Base-by-base conservation (phyloP, 2,888 invertebrate species). In the Kuschelorhynchus macadamiae region DNA sequence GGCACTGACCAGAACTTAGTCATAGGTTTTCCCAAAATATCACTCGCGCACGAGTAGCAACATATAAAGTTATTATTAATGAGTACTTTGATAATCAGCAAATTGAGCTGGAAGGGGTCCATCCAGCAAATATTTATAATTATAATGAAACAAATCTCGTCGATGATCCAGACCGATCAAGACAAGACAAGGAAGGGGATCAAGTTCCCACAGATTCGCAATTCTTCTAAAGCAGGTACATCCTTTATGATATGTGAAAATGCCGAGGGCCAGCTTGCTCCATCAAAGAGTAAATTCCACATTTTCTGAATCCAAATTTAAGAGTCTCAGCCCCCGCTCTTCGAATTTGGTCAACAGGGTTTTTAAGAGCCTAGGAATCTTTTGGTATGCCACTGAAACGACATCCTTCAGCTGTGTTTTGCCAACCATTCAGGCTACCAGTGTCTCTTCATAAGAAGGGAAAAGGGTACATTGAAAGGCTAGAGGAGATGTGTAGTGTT, bases 201-300 rank as follows among this genome's bases (percentile, higher is more conserved):
- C 16, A 69, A 79, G 61, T 76, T 80, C 56, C 73, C 76, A 11
- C 74, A 79, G 20, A 75, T 77, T 25, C 70, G 73, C 41, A 75
- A 79, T 60, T 52, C 67, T 1, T 70, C 75, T 5, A 81, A 81
- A 63, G 42, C 75, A 11, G 39, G 71, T 39, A 67, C 7, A 7
- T 25, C 25, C 25, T 7, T 25, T 25, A 25, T 25, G 25, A 25
- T 25, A 25, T 25, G 25, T 76, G 14, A 79, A 67, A 78, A 44
- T 71, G 78, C 79, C 11, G 63, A 11, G 17, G 79, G 79, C 25
- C 42, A 16, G 18, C 42, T 42, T 17, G 7, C 42, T 17, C 18
- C 12, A 7, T 39, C 7, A 39, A 39, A 12, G 39, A 16, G 39
- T 39, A 39, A 39, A 39, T 39, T 39, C 39, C 12, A 16, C 39